A percentile compares a stretch with the other conserved stretches of the same genome.
These are phyloP conservation scores for Zootermopsis nevadensis DNA, from an alignment of 2,888 invertebrate genomes.

Conservation along the genomic window DNA sequence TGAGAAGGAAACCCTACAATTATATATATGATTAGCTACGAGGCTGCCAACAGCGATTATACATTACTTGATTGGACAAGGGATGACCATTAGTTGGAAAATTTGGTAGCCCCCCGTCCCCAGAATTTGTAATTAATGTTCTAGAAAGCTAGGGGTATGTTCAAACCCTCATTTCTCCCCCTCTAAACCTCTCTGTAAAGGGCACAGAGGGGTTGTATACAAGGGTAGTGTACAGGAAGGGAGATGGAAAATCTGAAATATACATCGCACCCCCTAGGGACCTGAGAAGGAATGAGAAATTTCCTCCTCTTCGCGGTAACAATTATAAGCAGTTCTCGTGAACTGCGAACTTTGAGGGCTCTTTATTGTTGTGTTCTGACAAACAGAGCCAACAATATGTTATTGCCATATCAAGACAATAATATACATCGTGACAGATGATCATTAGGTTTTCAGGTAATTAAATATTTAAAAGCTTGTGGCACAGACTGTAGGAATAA, in stretches of 20 bases:
- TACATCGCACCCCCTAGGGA: conserved; percentile 13
- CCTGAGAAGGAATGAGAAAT: background rate
- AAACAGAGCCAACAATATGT: background rate
- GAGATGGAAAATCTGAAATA: conserved; percentile 14
- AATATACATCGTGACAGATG: background rate
- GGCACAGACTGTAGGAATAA: too few species aligned
- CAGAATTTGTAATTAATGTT: conserved; percentile 51
- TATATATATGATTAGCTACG: background rate
- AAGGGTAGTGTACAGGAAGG: background rate
- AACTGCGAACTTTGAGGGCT: background rate
- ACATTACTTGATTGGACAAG: conserved; percentile 27
- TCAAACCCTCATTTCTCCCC: conserved; percentile 17
- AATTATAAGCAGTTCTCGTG: background rate
- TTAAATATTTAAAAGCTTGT: background rate
- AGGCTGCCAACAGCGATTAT: background rate
- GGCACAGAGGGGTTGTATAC: conserved; percentile 4
- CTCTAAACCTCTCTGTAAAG: background rate
- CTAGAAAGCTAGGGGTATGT: conserved; percentile 7
- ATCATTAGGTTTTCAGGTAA: background rate
- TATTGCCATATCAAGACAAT: background rate
- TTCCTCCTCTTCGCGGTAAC: conserved; percentile 4
- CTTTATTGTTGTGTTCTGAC: background rate
- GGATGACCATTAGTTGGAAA: conserved; percentile 37
- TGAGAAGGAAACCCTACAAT: background rate
- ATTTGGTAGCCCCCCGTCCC: conserved; percentile 40